Evolutionary conservation across 2,113 vertebrate genomes (phyloP), one percentile per base, ranked within the genome.

Genomic region (Eonycteris spelaea): DNA sequence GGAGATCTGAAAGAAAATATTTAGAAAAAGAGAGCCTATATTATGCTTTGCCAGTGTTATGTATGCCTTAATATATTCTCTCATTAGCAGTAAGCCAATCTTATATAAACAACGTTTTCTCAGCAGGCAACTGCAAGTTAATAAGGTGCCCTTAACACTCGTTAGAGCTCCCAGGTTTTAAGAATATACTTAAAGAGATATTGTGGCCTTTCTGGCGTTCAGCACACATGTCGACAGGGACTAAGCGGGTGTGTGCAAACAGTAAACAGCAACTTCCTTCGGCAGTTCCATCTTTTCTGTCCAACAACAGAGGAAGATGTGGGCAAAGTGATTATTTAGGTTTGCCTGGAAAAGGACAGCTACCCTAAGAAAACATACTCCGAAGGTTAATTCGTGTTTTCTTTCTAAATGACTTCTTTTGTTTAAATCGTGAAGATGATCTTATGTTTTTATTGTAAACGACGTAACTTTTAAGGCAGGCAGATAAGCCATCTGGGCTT

Each of bases 81-180:
- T 84, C 18, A 0, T 70, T 88, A 87, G 77, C 82, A 84, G 77
- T 51, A 90, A 87, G 92, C 84, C 53, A 74, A 40, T 90, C 87
- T 87, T 75, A 6, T 13, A 87, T 75, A 95, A 96, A 91, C 92
- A 91, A 22, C 19, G 48, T 74, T 79, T 96, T 92, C 96, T 90
- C 93, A 94, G 94, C 91, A 92, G 88, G 67, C 87, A 61, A 68
- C 28, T 16, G 96, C 75, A 91, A 93, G 84, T 80, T 94, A 77
- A 92, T 82, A 61, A 92, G 80, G 30, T 45, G 30, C 43, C 59
- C 71, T 82, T 43, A 61, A 68, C 1, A 19, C 79, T 83, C 18
- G 0, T 43, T 51, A 53, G 65, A 61, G 74, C 61, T 77, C 59
- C 12, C 28, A 9, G 45, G 53, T 68, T 79, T 74, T 30, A 51